phyloP scores from a whole-genome alignment of 2,797 vertebrate genomes.

The Babyrousa celebensis region DNA sequence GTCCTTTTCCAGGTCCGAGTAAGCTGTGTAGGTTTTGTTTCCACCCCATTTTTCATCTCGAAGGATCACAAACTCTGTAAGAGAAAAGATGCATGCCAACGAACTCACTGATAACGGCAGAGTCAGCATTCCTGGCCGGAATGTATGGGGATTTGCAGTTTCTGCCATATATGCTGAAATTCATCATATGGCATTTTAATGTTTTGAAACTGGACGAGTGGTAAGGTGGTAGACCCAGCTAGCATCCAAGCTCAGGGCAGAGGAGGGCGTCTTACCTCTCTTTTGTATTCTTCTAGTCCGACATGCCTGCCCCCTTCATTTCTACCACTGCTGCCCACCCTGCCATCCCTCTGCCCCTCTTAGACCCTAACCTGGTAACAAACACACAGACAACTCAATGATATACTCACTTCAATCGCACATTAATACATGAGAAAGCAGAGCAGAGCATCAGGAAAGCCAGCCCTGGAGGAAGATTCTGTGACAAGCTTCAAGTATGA shows the following conservation, averaged over 20 bases:
- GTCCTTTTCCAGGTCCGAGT: constrained; percentile 96
- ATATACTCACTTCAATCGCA: not conserved
- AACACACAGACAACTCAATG: constrained; percentile 14
- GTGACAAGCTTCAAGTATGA: not conserved
- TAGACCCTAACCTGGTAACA: constrained; percentile 14
- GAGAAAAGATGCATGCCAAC: not conserved
- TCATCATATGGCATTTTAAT: not conserved
- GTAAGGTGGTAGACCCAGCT: not conserved
- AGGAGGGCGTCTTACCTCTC: not conserved
- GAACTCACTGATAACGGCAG: not conserved
- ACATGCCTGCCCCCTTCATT: not conserved
- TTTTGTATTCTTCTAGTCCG: not conserved
- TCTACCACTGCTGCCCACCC: not conserved
- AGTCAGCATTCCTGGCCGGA: not conserved
- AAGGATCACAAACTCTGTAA: constrained; percentile 96
- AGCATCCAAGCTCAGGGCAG: not conserved
- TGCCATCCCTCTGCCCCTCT: too few relatives aligned
- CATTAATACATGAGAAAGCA: not conserved
- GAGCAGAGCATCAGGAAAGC: constrained; percentile 59
- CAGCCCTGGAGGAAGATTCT: not conserved
- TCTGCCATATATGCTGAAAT: constrained; percentile 7
- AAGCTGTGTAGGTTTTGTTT: constrained; percentile 95
- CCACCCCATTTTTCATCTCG: constrained; percentile 97
- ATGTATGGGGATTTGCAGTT: not conserved
- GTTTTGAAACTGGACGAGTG: not conserved